Conservation (phyloP, 2,888 invertebrate species). For the Heliconius hortense region DNA sequence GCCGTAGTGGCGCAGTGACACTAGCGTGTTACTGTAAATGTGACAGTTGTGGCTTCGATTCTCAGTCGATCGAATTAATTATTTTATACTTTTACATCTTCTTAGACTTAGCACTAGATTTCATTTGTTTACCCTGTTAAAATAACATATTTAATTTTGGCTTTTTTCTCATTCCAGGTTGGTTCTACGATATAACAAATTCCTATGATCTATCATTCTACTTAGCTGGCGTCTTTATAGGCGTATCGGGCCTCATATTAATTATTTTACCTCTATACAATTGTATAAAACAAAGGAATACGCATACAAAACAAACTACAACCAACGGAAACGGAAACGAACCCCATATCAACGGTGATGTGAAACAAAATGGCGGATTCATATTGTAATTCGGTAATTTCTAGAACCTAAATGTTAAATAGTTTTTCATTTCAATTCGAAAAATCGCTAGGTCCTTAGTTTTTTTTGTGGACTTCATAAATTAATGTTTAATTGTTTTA, state of each 20-base stretch:
- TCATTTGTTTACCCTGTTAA: no score
- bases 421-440: not conserved
- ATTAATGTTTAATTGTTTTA: not conserved
- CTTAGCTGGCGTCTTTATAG: constrained; percentile 90
- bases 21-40: no score
- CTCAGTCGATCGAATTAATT: no score
- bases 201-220: constrained; percentile 91
- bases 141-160: not conserved
- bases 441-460: not conserved
- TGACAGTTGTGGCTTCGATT: no score
- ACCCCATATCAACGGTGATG: constrained; percentile 45
- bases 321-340: constrained; percentile 22
- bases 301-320: constrained; percentile 20
- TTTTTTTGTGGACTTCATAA: not conserved
- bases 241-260: constrained; percentile 86
- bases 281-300: constrained; percentile 39
- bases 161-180: constrained; percentile 81
- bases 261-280: constrained; percentile 57
- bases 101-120: no score
- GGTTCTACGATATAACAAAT: constrained; percentile 90
- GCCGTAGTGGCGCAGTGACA: no score
- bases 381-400: constrained; percentile 14
- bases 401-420: not conserved
- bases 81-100: no score
- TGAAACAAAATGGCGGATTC: constrained; percentile 38